These are phyloP conservation scores for Athalia circularis DNA, from an alignment of 2,888 invertebrate species.

Conservation along the genomic window DNA sequence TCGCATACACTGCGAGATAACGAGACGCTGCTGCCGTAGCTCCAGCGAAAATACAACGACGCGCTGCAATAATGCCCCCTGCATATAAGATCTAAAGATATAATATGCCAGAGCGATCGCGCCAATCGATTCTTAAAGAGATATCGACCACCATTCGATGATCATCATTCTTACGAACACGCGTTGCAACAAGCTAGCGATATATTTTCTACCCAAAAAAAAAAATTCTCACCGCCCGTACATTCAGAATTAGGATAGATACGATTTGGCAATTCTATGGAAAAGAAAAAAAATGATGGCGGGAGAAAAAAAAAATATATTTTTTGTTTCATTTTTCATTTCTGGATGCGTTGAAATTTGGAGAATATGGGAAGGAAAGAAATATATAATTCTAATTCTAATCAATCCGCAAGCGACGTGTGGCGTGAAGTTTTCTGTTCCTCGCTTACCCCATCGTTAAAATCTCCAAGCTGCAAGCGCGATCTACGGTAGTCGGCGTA, in stretches of 20 bases:
- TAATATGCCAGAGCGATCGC: neutral
- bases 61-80: conserved; percentile 36
- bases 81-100: conserved; percentile 26
- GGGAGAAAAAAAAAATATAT: too few relatives aligned
- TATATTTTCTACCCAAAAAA: neutral
- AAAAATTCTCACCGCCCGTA: neutral
- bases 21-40: conserved; percentile 13
- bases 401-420: neutral
- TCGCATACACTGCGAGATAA: conserved; percentile 13
- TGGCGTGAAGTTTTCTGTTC: neutral
- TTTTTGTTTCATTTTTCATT: too few relatives aligned
- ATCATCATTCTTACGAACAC: conserved; percentile 39
- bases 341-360: too few relatives aligned
- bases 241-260: too few relatives aligned
- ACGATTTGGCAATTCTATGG: too few relatives aligned
- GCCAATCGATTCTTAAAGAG: conserved; percentile 35
- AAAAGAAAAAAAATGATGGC: too few relatives aligned
- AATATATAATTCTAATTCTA: neutral
- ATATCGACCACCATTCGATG: conserved; percentile 13
- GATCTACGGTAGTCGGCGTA: neutral
- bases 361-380: too few relatives aligned
- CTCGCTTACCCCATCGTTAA: conserved; percentile 14
- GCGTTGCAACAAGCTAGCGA: conserved; percentile 18
- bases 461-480: neutral
- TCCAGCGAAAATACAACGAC: too few relatives aligned